Base-by-base conservation (phyloP, 2,113 vertebrate genomes). In the Dasyurus viverrinus region DNA sequence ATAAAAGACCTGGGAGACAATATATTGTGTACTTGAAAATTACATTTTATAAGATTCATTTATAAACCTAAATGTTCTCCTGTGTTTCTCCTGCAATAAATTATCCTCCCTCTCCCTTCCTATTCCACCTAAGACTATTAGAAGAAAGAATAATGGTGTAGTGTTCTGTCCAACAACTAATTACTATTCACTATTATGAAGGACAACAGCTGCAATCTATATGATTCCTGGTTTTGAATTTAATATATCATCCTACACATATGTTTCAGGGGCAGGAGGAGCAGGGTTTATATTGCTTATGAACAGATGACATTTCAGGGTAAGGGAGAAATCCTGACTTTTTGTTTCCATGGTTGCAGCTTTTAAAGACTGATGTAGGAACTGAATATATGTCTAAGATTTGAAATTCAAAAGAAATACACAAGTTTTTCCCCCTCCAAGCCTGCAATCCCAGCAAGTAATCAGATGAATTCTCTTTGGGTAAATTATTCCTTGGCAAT, bases 321-420 rank as follows among this genome's bases (percentile, higher is more conserved):
- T 16, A 95, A 93, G 55, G 91, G 1, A 93, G 92, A 94, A 84
- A 0, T 0, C 54, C 76, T 91, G n/a, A 95, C 91, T 60, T 12
- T 53, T 0, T 89, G 46, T 93, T 94, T 92, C 95, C 92, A 92
- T 95, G 60, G 89, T n/a, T 92, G 95, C 60, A 0, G 11, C 84
- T 93, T 96, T 68, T 93, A 95, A 94, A 93, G 53, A 47, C 53
- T 27, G 48, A 25, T 91, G 90, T 11, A 90, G 54, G 89, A 96
- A 90, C 10, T 96, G 84, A 92, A 57, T 90, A 91, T 93, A 25
- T 52, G 93, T 91, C 92, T 57, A 91, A 4, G 76, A 91, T 90
- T 95, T 95, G 93, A 94, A 94, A 93, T 68, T 53, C 42, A 94
- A 90, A 76, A 19, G 4, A 96, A 93, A 16, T 4, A 68, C 68